phyloP scores from a whole-genome alignment of 2,797 vertebrate genomes.

The Helostoma temminkii region DNA sequence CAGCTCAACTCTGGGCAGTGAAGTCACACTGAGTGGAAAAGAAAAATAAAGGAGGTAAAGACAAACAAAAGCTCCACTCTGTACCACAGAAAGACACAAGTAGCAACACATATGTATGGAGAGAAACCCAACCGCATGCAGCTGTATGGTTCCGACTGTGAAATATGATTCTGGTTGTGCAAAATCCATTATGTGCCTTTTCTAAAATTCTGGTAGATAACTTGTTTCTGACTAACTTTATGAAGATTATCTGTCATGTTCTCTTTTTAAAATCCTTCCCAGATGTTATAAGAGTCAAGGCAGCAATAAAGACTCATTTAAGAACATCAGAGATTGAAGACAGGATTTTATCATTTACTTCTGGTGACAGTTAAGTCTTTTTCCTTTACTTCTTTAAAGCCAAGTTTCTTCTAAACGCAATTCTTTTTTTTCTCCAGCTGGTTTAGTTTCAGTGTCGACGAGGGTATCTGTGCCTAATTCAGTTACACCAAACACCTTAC shows the following conservation, averaged over 20 bases:
- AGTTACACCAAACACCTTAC: constrained; percentile 43
- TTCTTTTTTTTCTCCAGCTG: neutral
- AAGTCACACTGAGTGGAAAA: constrained; percentile 12
- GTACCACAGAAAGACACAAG: constrained; percentile 1
- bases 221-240: constrained; percentile 8
- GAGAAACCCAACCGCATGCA: neutral
- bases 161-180: constrained; percentile 32
- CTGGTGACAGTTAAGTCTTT: neutral
- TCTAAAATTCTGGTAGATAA: constrained; percentile 12
- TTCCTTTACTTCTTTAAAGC: constrained; percentile 1
- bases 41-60: constrained; percentile 2
- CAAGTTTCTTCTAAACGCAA: neutral
- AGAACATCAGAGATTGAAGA: constrained; percentile 2
- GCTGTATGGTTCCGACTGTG: neutral
- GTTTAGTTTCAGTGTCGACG: constrained; percentile 29
- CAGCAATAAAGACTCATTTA: neutral
- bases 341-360: constrained; percentile 7
- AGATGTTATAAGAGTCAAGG: constrained; percentile 13
- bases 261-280: neutral
- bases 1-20: neutral
- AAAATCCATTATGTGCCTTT: constrained; percentile 22
- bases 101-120: neutral
- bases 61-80: constrained; percentile 13
- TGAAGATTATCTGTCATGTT: constrained; percentile 15
- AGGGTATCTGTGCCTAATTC: constrained; percentile 32